Conservation (phyloP, 2,113 vertebrate genomes). For the Ptychochromis oligacanthus region DNA sequence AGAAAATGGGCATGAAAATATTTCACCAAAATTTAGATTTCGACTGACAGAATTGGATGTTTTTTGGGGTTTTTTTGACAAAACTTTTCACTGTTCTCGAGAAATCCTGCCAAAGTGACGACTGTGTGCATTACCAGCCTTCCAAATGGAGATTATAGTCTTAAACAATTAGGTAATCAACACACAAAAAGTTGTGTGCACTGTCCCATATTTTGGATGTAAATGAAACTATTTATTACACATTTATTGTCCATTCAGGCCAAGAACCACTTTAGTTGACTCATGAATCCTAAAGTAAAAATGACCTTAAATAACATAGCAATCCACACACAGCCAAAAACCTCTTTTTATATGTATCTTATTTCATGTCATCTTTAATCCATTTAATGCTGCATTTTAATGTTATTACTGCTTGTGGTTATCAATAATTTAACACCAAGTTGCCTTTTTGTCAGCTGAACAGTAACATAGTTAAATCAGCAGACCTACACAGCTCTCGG, state of each 20-base stretch:
- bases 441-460: not conserved
- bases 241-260: not conserved
- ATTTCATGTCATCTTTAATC: not conserved
- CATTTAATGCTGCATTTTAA: not conserved
- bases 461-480: slow-evolving; percentile 6
- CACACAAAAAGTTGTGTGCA: slow-evolving; percentile 22
- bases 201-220: slow-evolving; percentile 14
- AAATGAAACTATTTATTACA: slow-evolving; percentile 18
- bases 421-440: not conserved
- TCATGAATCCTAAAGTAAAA: not conserved
- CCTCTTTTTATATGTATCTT: not conserved
- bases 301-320: slow-evolving; percentile 16
- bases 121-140: slow-evolving; percentile 33
- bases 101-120: slow-evolving; percentile 17
- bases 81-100: slow-evolving; percentile 32
- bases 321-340: not conserved
- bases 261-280: not conserved
- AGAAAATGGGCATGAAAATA: slow-evolving; percentile 54
- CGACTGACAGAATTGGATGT: slow-evolving; percentile 35
- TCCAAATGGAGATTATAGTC: slow-evolving; percentile 54
- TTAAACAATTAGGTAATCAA: slow-evolving; percentile 50
- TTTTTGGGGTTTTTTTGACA: not conserved
- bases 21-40: slow-evolving; percentile 40
- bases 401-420: not conserved
- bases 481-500: slow-evolving; percentile 11